Evolutionary conservation across 2,888 invertebrate species (phyloP), one percentile per base, ranked within the genome.

Genomic region (Hemithea aestivaria): DNA sequence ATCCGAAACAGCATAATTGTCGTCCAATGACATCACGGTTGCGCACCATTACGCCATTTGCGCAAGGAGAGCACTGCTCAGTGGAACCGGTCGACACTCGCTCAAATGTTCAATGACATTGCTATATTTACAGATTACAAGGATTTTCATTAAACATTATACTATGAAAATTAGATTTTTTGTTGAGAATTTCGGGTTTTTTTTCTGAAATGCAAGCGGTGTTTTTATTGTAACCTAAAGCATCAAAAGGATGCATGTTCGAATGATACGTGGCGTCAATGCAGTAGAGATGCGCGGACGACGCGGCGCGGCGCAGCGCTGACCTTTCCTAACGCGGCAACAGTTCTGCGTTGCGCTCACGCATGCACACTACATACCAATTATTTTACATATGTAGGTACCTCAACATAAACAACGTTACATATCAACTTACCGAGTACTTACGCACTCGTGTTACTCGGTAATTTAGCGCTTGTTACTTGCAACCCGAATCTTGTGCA

Each of bases 251-350:
- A n/a, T n/a, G n/a, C n/a, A n/a, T n/a, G n/a, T n/a, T n/a, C n/a
- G n/a, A n/a, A n/a, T n/a, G n/a, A n/a, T n/a, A n/a, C n/a, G n/a
- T n/a, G n/a, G n/a, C n/a, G 49, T 16, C 16, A 4, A 16, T 16
- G 5, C 5, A 16, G 16, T 16, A 16, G 5, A 16, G 16, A 16
- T 16, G 5, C 16, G 16, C 2, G 3, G 16, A 5, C 2, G 16
- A 47, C 56, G 40, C 53, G 1, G 58, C 62, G 58, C 56, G 35
- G 58, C 66, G 64, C 65, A 58, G 59, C 51, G 72, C 78, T 76
- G 78, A 79, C 79, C 79, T 79, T 68, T 71, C 78, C 60, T 75
- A 80, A 78, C 75, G 52, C 65, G 53, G 47, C 52, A 44, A 62
- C 62, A 64, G 72, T 75, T 72, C 58, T 53, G 56, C 65, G 54